phyloP scores from a whole-genome alignment of 2,113 vertebrate species.

The Centropristis striata region DNA sequence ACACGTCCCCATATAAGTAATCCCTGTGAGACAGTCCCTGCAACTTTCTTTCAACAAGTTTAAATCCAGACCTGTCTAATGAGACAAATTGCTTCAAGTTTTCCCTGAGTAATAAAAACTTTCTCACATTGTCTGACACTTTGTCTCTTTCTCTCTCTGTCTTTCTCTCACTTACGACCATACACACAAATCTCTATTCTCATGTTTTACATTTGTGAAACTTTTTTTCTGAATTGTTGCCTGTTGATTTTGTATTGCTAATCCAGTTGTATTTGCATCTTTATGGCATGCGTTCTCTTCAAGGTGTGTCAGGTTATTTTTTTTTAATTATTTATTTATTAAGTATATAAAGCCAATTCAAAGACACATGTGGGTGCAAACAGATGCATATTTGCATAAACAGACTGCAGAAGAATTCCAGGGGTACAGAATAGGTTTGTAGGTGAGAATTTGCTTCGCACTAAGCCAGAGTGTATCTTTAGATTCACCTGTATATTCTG shows the following conservation, averaged over 20 bases:
- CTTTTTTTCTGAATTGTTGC: background rate
- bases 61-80: slow-evolving; percentile 57
- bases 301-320: background rate
- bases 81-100: slow-evolving; percentile 54
- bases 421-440: background rate
- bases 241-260: slow-evolving; percentile 1
- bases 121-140: slow-evolving; percentile 17
- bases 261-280: slow-evolving; percentile 23
- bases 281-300: background rate
- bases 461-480: background rate
- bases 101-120: slow-evolving; percentile 32
- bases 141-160: background rate
- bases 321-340: background rate
- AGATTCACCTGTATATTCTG: background rate
- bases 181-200: background rate
- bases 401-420: background rate
- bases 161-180: background rate
- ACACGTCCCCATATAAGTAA: slow-evolving; percentile 46
- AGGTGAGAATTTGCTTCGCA: background rate
- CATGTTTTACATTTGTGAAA: slow-evolving; percentile 13
- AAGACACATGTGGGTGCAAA: background rate
- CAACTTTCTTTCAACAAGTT: slow-evolving; percentile 49
- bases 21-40: slow-evolving; percentile 48
- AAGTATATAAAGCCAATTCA: background rate
- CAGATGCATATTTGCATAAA: background rate